Evolutionary conservation across 2,113 vertebrate species (phyloP).

Genomic region (Zosterops japonicus): DNA sequence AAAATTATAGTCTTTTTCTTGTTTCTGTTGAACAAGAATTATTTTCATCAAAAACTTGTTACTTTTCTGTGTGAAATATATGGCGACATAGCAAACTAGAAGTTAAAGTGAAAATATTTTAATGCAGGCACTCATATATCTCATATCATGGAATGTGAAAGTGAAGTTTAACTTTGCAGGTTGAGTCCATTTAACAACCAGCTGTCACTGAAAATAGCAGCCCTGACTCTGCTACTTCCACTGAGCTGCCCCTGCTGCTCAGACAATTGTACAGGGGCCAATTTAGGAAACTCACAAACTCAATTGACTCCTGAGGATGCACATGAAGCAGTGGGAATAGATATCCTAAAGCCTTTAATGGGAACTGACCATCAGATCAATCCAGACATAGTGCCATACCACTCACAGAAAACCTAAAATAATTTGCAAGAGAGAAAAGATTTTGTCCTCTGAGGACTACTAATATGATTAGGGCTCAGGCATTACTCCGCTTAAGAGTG

Average conservation of each 20-base stretch:
- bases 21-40: neutral
- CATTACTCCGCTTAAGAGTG: neutral
- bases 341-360: neutral
- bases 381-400: neutral
- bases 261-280: neutral
- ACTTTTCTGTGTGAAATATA: neutral
- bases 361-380: neutral
- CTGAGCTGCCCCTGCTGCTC: neutral
- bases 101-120: neutral
- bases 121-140: neutral
- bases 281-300: neutral
- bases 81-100: neutral
- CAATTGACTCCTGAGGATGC: neutral
- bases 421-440: neutral
- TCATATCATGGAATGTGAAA: neutral
- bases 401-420: neutral
- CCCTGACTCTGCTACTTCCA: neutral
- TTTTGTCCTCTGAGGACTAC: neutral
- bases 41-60: neutral
- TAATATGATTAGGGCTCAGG: neutral
- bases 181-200: neutral
- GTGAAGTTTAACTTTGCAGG: neutral
- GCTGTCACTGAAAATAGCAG: neutral
- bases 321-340: neutral
- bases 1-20: neutral